Evolutionary conservation across 2,888 invertebrate genomes (phyloP).

Genomic region (Thera britannica): DNA sequence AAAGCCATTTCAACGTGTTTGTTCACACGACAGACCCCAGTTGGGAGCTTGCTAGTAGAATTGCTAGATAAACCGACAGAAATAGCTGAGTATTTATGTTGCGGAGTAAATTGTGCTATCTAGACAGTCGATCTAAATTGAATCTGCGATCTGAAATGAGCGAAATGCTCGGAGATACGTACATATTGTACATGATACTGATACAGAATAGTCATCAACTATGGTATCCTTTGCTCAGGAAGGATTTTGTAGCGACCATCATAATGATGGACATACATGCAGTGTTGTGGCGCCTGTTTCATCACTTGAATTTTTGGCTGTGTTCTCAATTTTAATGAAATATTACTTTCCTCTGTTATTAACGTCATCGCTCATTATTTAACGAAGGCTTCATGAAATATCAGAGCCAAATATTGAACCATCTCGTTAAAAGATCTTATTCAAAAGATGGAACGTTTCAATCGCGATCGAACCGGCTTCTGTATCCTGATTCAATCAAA

Average conservation of each 20-base stretch:
- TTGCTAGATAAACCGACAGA: conserved; percentile 54
- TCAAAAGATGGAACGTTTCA: conserved; percentile 63
- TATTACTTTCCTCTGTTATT: not conserved
- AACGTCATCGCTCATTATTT: not conserved
- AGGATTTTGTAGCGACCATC: not conserved
- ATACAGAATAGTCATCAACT: conserved; percentile 4
- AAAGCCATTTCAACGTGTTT: conserved; percentile 44
- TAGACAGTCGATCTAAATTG: conserved; percentile 71
- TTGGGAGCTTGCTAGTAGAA: conserved; percentile 49
- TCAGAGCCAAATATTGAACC: conserved; percentile 57
- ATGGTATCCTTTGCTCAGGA: not conserved
- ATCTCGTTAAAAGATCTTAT: conserved; percentile 51
- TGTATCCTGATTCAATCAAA: conserved; percentile 60
- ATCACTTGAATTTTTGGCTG: too few species aligned
- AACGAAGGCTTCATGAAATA: not conserved
- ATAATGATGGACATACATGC: too few species aligned
- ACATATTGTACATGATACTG: conserved; percentile 50
- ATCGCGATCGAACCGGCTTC: conserved; percentile 73
- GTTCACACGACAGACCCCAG: conserved; percentile 44
- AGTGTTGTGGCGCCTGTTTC: too few species aligned
- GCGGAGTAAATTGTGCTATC: conserved; percentile 60
- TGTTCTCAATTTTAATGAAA: too few species aligned
- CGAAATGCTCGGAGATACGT: conserved; percentile 55
- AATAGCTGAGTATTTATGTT: conserved; percentile 61
- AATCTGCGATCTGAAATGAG: conserved; percentile 67